Evolutionary conservation across 2,888 invertebrate species (phyloP), one percentile per base, ranked within the genome.

Genomic region (Oscheius sp.): DNA sequence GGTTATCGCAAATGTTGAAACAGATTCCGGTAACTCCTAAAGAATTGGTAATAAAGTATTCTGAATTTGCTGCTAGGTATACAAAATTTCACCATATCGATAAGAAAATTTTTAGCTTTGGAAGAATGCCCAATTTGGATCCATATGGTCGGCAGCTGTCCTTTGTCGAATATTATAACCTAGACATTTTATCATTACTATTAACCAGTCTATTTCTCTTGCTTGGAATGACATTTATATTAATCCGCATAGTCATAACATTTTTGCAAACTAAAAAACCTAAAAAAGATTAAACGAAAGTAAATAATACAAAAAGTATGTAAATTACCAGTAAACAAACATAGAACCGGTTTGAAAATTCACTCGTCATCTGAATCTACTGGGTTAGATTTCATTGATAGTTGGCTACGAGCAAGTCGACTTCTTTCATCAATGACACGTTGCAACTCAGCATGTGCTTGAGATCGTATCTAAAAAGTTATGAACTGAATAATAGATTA

Each of bases 301-400:
- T 5, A 22, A 50, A 9, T n/a, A 22, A 4, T 22, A n/a, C 24
- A n/a, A n/a, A n/a, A n/a, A n/a, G n/a, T n/a, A n/a, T n/a, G n/a
- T n/a, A n/a, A n/a, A n/a, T n/a, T n/a, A n/a, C n/a, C n/a, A n/a
- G n/a, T n/a, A n/a, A n/a, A n/a, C n/a, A n/a, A n/a, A n/a, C n/a
- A n/a, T n/a, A n/a, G n/a, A n/a, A n/a, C n/a, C n/a, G n/a, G n/a
- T n/a, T n/a, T 24, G 17, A 22, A 22, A 47, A n/a, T n/a, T 54
- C 22, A 54, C 17, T 67, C 67, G 28, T 67, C 67, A 44, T 67
- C 67, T 9, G 67, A 67, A 33, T 67, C 67, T 9, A 67, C 22
- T n/a, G 67, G 67, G 20, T 67, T 59, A 32, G 57, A 57, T 45
- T 26, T 41, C 30, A 14, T 44, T 33, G n/a, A 32, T 38, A 47